These are phyloP conservation scores for Bucorvus abyssinicus DNA, from an alignment of 2,797 vertebrate species.

Conservation along the genomic window DNA sequence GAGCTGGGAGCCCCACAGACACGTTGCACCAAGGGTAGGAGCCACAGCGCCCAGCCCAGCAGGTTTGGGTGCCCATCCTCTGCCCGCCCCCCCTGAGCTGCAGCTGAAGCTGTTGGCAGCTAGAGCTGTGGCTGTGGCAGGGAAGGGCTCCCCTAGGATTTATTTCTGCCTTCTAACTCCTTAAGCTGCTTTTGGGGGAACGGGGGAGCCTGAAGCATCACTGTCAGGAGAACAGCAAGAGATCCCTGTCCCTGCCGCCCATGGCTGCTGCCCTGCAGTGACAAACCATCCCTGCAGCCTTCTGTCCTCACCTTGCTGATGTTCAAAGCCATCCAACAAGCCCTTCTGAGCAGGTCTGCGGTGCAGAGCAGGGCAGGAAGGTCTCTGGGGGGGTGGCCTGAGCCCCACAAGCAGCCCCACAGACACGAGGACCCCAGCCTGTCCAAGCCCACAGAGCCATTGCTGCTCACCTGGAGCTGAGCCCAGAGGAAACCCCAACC, in stretches of 20 bases:
- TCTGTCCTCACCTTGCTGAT: neutral
- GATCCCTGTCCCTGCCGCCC: accelerated
- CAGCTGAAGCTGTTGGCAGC: neutral
- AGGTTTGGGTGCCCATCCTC: neutral
- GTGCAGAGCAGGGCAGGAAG: no score
- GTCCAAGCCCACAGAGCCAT: neutral
- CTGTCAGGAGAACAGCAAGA: neutral
- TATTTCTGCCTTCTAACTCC: neutral
- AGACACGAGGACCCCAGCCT: neutral
- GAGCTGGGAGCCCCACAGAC: neutral
- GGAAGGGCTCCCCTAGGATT: neutral
- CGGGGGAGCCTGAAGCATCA: neutral
- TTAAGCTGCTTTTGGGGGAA: neutral
- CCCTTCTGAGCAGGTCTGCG: neutral
- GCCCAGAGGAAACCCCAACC: neutral
- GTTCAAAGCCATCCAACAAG: neutral
- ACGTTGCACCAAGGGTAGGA: neutral
- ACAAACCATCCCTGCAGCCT: neutral
- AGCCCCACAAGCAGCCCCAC: neutral
- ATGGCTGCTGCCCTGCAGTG: neutral
- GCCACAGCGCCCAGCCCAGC: neutral
- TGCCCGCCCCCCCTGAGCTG: accelerated
- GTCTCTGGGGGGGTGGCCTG: neutral
- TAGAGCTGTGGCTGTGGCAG: neutral
- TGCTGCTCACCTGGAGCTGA: accelerated